phyloP scores from a whole-genome alignment of 2,113 vertebrate species.

The Gadus chalcogrammus region DNA sequence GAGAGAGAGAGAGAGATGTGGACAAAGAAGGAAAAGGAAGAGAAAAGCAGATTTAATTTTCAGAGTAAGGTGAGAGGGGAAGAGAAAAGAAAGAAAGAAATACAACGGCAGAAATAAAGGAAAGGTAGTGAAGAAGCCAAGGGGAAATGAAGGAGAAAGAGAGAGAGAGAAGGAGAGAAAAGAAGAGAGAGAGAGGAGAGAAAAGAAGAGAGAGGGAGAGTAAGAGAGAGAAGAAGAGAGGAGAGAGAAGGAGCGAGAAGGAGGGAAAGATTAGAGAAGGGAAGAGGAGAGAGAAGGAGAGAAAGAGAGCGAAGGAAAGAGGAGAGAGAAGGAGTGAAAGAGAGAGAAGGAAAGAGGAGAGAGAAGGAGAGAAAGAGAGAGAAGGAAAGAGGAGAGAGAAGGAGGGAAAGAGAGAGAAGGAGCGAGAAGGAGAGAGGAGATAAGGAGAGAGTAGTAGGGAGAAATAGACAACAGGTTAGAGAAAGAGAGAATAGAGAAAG shows the following conservation, averaged over 20 bases:
- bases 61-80: too few relatives aligned
- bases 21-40: too few relatives aligned
- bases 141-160: neutral
- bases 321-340: neutral
- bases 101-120: neutral
- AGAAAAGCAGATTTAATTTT: too few relatives aligned
- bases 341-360: constrained; percentile 14
- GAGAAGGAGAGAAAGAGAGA: neutral
- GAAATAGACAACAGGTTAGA: too few relatives aligned
- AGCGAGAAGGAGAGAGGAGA: constrained; percentile 19
- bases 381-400: too few relatives aligned
- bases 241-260: constrained; percentile 12
- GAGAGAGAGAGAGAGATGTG: too few relatives aligned
- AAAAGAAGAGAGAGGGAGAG: neutral
- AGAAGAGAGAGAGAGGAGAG: too few relatives aligned
- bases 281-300: constrained; percentile 18
- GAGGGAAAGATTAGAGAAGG: neutral
- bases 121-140: neutral
- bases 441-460: neutral
- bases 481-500: too few relatives aligned
- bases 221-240: neutral
- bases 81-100: too few relatives aligned
- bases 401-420: neutral
- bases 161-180: constrained; percentile 8
- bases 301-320: constrained; percentile 24